A percentile compares a stretch with the other conserved stretches of the same genome.
Conservation (phyloP, 2,797 vertebrate genomes). For the Labroides dimidiatus region DNA sequence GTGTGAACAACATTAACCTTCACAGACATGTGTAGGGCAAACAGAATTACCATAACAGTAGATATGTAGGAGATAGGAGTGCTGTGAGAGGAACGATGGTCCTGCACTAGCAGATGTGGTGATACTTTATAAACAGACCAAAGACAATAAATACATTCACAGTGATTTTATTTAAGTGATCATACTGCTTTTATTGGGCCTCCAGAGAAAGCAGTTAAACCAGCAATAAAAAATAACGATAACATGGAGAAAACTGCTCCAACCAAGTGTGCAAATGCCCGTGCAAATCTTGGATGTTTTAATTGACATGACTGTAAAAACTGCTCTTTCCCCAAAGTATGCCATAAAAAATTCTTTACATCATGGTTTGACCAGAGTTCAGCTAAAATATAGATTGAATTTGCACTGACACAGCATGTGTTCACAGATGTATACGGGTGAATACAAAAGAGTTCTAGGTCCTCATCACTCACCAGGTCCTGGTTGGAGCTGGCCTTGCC, state of each 20-base stretch:
- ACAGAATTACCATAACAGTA: conserved; percentile 65
- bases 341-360: conserved; percentile 18
- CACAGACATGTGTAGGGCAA: conserved; percentile 69
- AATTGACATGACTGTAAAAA: conserved; percentile 27
- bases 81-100: conserved; percentile 17
- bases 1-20: conserved; percentile 81
- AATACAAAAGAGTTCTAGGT: conserved; percentile 11
- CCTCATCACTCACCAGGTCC: conserved; percentile 89
- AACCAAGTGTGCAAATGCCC: conserved; percentile 12
- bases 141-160: conserved; percentile 39
- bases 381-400: conserved; percentile 27
- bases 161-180: conserved; percentile 40
- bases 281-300: conserved; percentile 8
- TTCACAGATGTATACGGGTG: conserved; percentile 18
- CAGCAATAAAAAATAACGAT: conserved; percentile 20
- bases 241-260: conserved; percentile 14
- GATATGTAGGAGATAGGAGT: conserved; percentile 39
- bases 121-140: conserved; percentile 43
- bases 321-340: conserved; percentile 6
- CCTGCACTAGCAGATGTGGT: conserved; percentile 37
- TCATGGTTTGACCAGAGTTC: conserved; percentile 10
- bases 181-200: conserved; percentile 46
- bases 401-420: conserved; percentile 11
- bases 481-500: conserved; percentile 85
- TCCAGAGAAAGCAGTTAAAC: conserved; percentile 33